phyloP scores from a whole-genome alignment of 2,113 vertebrate species.

The Syrmaticus mikado region DNA sequence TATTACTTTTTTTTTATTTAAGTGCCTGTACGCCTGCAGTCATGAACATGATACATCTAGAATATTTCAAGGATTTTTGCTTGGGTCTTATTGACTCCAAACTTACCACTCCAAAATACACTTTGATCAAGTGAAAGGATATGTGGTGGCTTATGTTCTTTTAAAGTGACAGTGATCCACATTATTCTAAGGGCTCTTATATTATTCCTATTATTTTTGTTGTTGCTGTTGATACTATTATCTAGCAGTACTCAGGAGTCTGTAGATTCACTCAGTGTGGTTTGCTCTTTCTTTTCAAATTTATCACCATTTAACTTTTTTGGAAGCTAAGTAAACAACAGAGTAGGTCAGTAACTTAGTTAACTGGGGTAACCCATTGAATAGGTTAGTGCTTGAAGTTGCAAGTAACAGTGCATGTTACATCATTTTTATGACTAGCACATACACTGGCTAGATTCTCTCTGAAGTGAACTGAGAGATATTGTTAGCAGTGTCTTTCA shows the following conservation, averaged over 20 bases:
- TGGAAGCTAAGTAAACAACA: not conserved
- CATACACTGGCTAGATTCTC: not conserved
- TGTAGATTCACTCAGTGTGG: not conserved
- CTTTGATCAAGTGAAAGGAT: constrained; percentile 1
- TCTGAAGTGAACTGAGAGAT: not conserved
- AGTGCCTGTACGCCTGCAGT: not conserved
- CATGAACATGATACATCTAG: not conserved
- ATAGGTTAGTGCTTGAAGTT: not conserved
- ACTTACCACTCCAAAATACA: not conserved
- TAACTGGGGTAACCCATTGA: not conserved
- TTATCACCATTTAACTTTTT: not conserved
- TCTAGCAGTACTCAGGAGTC: not conserved
- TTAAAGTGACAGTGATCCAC: constrained; percentile 17
- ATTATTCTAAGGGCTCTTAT: constrained; percentile 28
- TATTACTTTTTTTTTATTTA: not conserved
- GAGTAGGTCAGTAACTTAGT: not conserved
- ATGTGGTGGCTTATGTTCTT: not conserved
- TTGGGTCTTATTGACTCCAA: not conserved
- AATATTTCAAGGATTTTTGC: not conserved
- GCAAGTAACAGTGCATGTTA: not conserved
- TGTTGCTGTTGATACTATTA: not conserved
- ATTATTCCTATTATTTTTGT: not conserved
- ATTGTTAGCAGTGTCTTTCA: not conserved
- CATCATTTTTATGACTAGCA: not conserved
- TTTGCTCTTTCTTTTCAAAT: not conserved